A percentile compares a stretch with the other conserved stretches of the same genome.
Conservation (phyloP, 2,888 invertebrate genomes). For the Byasa hedistus region DNA sequence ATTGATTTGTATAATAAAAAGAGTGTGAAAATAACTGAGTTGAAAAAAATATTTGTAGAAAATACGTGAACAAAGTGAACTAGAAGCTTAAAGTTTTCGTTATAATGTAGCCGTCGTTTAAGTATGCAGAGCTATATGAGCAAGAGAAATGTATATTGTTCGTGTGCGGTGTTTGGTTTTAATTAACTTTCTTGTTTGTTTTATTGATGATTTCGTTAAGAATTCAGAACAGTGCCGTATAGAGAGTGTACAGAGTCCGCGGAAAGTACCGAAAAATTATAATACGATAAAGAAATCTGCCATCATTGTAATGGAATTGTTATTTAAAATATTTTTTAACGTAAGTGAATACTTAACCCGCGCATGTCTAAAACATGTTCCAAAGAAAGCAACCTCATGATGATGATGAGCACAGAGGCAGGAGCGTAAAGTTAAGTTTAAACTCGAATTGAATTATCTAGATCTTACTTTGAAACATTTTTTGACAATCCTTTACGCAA, state of each 20-base stretch:
- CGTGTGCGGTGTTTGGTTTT: slow-evolving; percentile 14
- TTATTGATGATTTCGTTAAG: slow-evolving; percentile 7
- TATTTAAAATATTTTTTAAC: too few species aligned
- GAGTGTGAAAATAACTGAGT: not conserved
- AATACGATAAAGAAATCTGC: not conserved
- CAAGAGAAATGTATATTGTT: not conserved
- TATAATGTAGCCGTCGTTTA: not conserved
- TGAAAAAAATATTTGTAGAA: too few species aligned
- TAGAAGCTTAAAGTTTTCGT: too few species aligned
- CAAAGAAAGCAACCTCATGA: too few species aligned
- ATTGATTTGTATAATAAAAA: not conserved
- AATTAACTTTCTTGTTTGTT: slow-evolving; percentile 18
- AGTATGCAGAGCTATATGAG: not conserved
- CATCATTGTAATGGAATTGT: too few species aligned
- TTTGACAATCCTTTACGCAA: not conserved
- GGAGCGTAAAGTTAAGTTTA: too few species aligned
- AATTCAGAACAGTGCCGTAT: slow-evolving; percentile 1
- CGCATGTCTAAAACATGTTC: too few species aligned
- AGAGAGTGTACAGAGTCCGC: not conserved
- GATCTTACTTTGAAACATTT: too few species aligned
- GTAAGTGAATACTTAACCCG: too few species aligned
- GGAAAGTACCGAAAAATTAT: not conserved
- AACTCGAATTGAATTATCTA: too few species aligned
- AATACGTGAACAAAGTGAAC: too few species aligned
- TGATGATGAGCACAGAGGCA: too few species aligned